phyloP scores from a whole-genome alignment of 2,113 vertebrate species.

The Eulemur rufifrons region DNA sequence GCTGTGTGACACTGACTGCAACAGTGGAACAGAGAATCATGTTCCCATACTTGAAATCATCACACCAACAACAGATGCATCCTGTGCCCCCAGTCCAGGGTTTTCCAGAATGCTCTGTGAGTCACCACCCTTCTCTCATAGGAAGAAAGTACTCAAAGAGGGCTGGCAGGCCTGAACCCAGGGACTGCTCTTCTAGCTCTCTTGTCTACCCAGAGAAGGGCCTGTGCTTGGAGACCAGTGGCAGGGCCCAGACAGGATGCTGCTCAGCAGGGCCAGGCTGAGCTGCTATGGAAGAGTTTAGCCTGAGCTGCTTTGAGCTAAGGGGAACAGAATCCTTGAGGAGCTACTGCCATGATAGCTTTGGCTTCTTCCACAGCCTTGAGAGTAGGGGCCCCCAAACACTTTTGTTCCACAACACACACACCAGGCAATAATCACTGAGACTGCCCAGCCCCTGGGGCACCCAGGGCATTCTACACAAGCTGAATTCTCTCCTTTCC shows the following conservation, averaged over 20 bases:
- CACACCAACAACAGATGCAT: neutral
- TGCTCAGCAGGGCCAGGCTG: neutral
- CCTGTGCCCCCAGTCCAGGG: neutral
- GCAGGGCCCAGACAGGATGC: neutral
- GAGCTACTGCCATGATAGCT: neutral
- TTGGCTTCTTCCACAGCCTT: neutral
- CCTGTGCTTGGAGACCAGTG: neutral
- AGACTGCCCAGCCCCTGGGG: fast-evolving
- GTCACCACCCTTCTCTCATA: neutral
- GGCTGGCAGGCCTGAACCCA: neutral
- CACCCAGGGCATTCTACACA: neutral
- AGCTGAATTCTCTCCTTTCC: neutral
- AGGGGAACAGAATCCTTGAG: neutral
- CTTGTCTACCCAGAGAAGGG: neutral
- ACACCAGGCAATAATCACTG: neutral
- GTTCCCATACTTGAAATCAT: neutral
- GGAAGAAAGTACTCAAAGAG: neutral
- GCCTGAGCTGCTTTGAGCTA: neutral
- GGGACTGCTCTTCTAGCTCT: neutral
- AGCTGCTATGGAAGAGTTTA: neutral
- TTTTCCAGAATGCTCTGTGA: neutral
- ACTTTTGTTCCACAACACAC: neutral
- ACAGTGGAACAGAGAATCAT: neutral
- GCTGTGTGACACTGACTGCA: neutral
- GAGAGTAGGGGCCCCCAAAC: neutral